Base-by-base conservation (phyloP, 2,797 vertebrate genomes). In the Cichlasoma orientale region DNA sequence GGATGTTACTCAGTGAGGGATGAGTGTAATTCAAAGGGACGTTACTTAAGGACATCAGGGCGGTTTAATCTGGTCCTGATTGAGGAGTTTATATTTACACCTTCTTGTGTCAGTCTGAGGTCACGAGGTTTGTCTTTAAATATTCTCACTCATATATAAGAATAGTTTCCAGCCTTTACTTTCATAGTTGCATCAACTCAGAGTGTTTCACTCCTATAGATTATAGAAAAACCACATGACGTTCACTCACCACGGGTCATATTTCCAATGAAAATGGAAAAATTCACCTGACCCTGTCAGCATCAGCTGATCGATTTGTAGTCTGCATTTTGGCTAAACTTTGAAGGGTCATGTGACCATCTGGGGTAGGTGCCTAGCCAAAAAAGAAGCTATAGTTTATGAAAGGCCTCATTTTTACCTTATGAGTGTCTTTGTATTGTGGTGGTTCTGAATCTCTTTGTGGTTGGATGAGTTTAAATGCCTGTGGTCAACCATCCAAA, bases 131-230 rank as follows among this genome's bases (percentile, higher is more conserved):
- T 66, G 61, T 66, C 61, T 66, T 47, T 66, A 47, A 66, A 66
- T 66, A 66, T 27, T 21, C 23, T 66, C 61, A 13, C 16, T 66
- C 61, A 12, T 12, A 12, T 47, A 66, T 47, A 66, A 0, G 0
- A 27, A 27, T 47, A 50, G 7, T 50, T 50, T 50, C 47, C 18
- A 50, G 18, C 0, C 41, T 3, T 68, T 50, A 50, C 47, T 68
- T 47, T 68, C 50, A 27, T 19, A 31, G 7, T 31, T 33, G 12
- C 57, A 59, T 14, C 0, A 21, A 1, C 41, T 50, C 41, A 25
- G 12, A 44, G 41, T 44, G 3, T 0, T 68, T 31, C 1, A 50
- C 23, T 29, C 63, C 13, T n/a, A 68, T 50, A 50, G 63, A 50
- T 50, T 29, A 8, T 68, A 29, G 27, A 47, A 66, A 38, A 47